Evolutionary conservation across 2,113 vertebrate species (phyloP), one percentile per base, ranked within the genome.

Genomic region (Aptenodytes forsteri): DNA sequence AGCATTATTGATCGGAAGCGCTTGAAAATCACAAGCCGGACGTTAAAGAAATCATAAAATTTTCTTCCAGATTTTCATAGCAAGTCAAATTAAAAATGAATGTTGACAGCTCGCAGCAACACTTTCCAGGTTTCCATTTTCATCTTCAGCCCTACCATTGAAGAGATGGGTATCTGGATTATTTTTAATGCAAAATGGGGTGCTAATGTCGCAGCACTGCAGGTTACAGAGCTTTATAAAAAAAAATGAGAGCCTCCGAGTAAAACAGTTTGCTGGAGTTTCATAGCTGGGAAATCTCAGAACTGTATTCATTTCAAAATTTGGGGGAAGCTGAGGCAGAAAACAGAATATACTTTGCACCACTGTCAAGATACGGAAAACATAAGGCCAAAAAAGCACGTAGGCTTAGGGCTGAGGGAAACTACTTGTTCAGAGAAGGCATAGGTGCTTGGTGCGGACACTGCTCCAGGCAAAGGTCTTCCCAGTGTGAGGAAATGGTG

Each of bases 331-430:
- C 22, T 8, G 17, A 47, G 38, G 32, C 36, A 47, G 36, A 72
- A 67, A 61, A 46, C 25, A 67, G 19, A 36, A 42, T 46, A 21
- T 26, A 11, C 21, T 65, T 83, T 36, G 15, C 21, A 46, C 15
- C 29, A 22, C 40, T 70, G 30, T 58, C 40, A 70, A 61, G 18
- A 40, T 44, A 17, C 0, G 3, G 40, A 34, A 58, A 59, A 50
- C 8, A 3, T 5, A 44, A 54, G 29, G 49, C n/a, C 11, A 83
- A 52, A 50, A 55, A 73, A 5, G 12, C 1, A 0, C 2, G 20
- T n/a, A 61, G 23, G 32, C 32, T 69, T 56, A 27, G 61, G 38
- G 46, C 47, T 78, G 81, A 77, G 52, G 56, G 47, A 52, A 64
- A 16, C 17, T 8, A 1, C 58, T 55, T 67, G 54, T n/a, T 30